phyloP scores from a whole-genome alignment of 2,797 vertebrate species.

The Limnodromus scolopaceus region DNA sequence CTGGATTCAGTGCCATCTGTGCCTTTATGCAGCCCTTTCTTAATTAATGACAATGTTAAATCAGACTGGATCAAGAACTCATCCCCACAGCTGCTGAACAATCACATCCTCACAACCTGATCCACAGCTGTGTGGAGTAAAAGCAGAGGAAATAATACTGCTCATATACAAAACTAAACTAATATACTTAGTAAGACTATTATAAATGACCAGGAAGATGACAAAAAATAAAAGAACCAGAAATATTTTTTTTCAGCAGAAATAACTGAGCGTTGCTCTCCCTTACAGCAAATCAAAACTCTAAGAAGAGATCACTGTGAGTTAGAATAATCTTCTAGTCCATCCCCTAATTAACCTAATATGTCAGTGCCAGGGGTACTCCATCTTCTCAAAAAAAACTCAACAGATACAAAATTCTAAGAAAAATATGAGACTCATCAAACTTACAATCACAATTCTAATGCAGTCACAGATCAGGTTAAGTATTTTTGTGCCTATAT shows the following conservation, averaged over 20 bases:
- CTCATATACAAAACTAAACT: background rate
- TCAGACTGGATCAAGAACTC: background rate
- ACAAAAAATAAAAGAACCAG: background rate
- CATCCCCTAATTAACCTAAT: background rate
- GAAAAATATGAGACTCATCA: background rate
- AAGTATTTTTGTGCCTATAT: background rate
- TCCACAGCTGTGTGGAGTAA: background rate
- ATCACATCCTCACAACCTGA: background rate
- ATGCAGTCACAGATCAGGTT: background rate
- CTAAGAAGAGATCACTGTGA: background rate
- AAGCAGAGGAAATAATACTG: background rate
- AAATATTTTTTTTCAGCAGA: background rate
- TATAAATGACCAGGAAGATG: background rate
- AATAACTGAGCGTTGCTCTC: background rate
- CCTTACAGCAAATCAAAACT: background rate
- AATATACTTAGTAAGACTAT: background rate
- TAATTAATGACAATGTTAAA: background rate
- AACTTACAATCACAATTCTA: background rate
- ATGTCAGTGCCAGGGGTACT: background rate
- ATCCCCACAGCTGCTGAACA: background rate
- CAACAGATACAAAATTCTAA: background rate
- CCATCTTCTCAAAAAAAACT: background rate
- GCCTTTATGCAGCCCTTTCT: background rate
- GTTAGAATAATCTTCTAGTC: background rate
- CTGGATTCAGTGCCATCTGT: background rate